Conservation (phyloP, 2,888 invertebrate genomes). For the Xylota sylvarum region DNA sequence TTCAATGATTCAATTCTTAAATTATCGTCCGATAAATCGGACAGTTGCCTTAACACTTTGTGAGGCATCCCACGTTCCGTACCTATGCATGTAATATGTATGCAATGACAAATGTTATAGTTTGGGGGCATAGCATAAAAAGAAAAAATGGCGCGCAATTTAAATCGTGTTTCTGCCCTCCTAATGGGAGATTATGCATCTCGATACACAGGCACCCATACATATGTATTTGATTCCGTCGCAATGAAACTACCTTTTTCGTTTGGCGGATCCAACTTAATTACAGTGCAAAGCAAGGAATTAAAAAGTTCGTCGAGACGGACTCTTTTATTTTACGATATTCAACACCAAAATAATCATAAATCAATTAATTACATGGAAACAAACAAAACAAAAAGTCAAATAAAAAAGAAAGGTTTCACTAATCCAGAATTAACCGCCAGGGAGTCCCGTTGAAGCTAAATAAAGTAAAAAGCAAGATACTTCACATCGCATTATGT, state of each 20-base stretch:
- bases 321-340: slow-evolving; percentile 1
- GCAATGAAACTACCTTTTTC: background rate
- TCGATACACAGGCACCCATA: too few species aligned
- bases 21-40: too few species aligned
- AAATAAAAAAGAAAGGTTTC: background rate
- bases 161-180: too few species aligned
- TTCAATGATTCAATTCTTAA: too few species aligned
- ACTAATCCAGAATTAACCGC: slow-evolving; percentile 35
- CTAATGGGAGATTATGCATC: too few species aligned
- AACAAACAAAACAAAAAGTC: background rate
- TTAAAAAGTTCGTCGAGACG: background rate
- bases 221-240: too few species aligned
- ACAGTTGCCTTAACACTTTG: too few species aligned
- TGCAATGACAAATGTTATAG: too few species aligned
- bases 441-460: slow-evolving; percentile 19
- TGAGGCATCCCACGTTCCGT: too few species aligned
- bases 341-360: slow-evolving; percentile 39
- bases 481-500: background rate
- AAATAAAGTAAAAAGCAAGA: slow-evolving; percentile 14
- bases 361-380: slow-evolving; percentile 49
- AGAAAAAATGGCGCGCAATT: too few species aligned
- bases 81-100: too few species aligned
- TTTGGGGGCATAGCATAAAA: too few species aligned
- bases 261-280: background rate
- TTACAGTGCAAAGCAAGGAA: slow-evolving; percentile 26